phyloP scores from a whole-genome alignment of 2,888 invertebrate species.

The Carcina quercana region DNA sequence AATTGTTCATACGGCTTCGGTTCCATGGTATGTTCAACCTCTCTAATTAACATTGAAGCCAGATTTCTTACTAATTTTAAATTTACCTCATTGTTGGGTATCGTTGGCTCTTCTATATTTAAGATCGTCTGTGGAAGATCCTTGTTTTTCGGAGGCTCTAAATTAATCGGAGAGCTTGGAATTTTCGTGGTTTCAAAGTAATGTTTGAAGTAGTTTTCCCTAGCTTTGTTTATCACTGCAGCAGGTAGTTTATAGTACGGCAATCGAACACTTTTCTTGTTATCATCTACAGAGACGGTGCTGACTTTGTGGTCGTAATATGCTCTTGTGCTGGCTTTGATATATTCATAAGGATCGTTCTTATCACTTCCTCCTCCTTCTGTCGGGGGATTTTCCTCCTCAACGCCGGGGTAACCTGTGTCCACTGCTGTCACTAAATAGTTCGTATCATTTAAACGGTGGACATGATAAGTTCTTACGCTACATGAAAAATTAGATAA shows the following conservation, averaged over 20 bases:
- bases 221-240: constrained; percentile 38
- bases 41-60: neutral
- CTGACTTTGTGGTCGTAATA: constrained; percentile 1
- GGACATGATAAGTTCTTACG: constrained; percentile 52
- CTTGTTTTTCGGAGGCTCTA: neutral
- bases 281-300: constrained; percentile 27
- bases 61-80: neutral
- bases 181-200: constrained; percentile 32
- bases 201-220: constrained; percentile 47
- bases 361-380: neutral
- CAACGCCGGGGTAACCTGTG: constrained; percentile 40
- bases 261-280: constrained; percentile 14
- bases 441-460: constrained; percentile 44
- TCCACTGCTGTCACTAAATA: no score
- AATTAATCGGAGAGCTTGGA: constrained; percentile 4
- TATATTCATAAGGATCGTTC: constrained; percentile 12
- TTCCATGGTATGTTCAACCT: neutral
- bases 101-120: no score
- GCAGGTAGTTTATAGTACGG: constrained; percentile 27
- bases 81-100: no score
- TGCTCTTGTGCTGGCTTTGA: constrained; percentile 11
- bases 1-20: no score
- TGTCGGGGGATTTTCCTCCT: constrained; percentile 17
- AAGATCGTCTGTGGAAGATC: no score
- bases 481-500: constrained; percentile 30